Evolutionary conservation across 2,888 invertebrate genomes (phyloP), one percentile per base, ranked within the genome.

Genomic region (Euphydryas editha): DNA sequence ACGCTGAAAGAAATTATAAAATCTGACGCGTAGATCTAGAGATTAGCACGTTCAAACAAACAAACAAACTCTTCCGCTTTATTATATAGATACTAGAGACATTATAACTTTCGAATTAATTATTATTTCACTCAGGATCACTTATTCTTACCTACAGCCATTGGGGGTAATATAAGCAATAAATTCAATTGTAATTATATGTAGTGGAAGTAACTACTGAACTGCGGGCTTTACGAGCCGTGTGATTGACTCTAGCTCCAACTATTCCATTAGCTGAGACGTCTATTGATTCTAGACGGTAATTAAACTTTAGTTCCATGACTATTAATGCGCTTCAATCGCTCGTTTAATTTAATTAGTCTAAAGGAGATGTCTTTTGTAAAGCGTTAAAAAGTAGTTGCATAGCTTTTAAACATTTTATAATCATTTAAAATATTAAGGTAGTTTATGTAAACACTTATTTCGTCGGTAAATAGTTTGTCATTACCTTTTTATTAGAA

Each of bases 131-230:
- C 36, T 54, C 10, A 54, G 36, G 54, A 58, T 54, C 54, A 65
- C 70, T 60, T 21, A 51, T 24, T 36, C 36, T 54, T 54, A 54
- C 54, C 36, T 54, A 54, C 54, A 51, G n/a, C n/a, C n/a, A 15
- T n/a, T 30, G 17, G 30, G 62, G 67, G 71, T 72, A 75, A 73
- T 73, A 73, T 62, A 73, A 71, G 78, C 83, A 79, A 86, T 90
- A 89, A 90, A 89, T 90, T 83, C 81, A 83, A 88, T 89, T 80
- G 86, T 89, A 90, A 89, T 88, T 90, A 91, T 91, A 92, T 92
- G 91, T 91, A 91, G 90, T 87, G 92, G 92, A 92, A 92, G 85
- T 90, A 88, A 92, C 82, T 76, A 75, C 77, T 75, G 75, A 86
- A 86, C 84, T 83, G 84, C 62, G 79, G 75, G 78, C 71, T 76